Percentiles rank a stretch among this genome's conserved stretches.
Conservation (phyloP, 1,140 invertebrate species). For the Heliothis subflexa region DNA sequence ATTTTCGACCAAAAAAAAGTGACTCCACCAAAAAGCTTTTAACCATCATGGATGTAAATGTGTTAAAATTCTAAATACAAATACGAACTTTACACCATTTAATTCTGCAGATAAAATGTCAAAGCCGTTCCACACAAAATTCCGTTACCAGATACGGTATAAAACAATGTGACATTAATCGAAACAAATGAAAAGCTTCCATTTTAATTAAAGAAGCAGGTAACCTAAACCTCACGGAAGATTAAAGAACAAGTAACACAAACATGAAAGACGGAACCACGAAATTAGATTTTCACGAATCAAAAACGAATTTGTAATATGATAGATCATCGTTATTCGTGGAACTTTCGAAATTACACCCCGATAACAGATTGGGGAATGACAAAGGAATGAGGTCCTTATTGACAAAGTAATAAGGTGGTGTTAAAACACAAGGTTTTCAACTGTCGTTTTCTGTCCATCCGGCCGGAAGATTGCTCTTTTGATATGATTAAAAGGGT, state of each 20-base stretch:
- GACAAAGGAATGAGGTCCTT: constrained; percentile 52
- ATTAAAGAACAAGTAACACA: constrained; percentile 65
- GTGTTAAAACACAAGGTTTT: constrained; percentile 47
- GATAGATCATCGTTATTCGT: constrained; percentile 79
- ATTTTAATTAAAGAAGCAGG: constrained; percentile 46
- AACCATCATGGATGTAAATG: constrained; percentile 18
- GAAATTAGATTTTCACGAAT: constrained; percentile 81
- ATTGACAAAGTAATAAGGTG: constrained; percentile 54
- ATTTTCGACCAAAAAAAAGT: not conserved
- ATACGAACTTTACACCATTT: constrained; percentile 23
- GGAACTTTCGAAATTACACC: constrained; percentile 76
- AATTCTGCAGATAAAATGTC: constrained; percentile 14
- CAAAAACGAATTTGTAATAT: constrained; percentile 83
- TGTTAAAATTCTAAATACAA: constrained; percentile 19
- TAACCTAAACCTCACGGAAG: constrained; percentile 57
- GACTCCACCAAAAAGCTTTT: constrained; percentile 20
- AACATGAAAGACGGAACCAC: constrained; percentile 70
- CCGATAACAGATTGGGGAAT: constrained; percentile 62
- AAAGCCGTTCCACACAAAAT: constrained; percentile 30
- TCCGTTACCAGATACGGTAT: constrained; percentile 37
- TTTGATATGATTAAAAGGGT: constrained; percentile 86
- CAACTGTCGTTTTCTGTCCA: constrained; percentile 62
- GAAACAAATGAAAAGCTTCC: constrained; percentile 36
- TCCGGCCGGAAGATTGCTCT: constrained; percentile 83
- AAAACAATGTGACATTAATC: constrained; percentile 35